phyloP scores from a whole-genome alignment of 2,888 invertebrate genomes.

The Nephrocerus scutellatus region DNA sequence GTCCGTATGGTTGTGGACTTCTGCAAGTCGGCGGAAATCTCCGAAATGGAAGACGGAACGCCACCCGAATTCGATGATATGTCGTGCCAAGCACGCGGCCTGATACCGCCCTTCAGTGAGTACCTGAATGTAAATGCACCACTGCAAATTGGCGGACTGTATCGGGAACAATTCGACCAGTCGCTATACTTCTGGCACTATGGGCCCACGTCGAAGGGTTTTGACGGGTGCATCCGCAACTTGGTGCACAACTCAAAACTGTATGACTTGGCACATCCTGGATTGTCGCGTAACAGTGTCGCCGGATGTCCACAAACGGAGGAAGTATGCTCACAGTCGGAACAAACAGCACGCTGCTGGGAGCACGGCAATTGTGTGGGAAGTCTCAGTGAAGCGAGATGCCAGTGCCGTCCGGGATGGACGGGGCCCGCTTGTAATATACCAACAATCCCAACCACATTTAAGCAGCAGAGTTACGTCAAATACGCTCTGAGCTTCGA shows the following conservation, averaged over 20 bases:
- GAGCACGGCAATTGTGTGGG: conserved; percentile 93
- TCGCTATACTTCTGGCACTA: conserved; percentile 85
- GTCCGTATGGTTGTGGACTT: conserved; percentile 89
- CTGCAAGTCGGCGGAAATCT: conserved; percentile 82
- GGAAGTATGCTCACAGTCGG: conserved; percentile 81
- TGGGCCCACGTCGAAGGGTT: conserved; percentile 82
- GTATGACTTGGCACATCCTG: conserved; percentile 92
- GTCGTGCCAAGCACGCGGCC: conserved; percentile 82
- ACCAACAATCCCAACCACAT: conserved; percentile 83
- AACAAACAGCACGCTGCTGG: conserved; percentile 79
- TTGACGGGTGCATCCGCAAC: conserved; percentile 94
- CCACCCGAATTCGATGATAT: conserved; percentile 83
- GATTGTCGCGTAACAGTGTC: conserved; percentile 74
- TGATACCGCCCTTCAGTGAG: conserved; percentile 90
- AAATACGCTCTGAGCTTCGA: conserved; percentile 93
- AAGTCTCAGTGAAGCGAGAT: conserved; percentile 79
- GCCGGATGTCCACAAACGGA: conserved; percentile 92
- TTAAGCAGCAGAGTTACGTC: conserved; percentile 91
- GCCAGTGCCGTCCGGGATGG: conserved; percentile 94
- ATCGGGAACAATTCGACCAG: conserved; percentile 83
- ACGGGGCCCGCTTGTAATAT: conserved; percentile 82
- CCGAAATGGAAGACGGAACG: conserved; percentile 84
- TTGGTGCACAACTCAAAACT: conserved; percentile 91
- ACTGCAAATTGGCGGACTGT: conserved; percentile 88
- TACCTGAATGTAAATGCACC: conserved; percentile 94